These are phyloP conservation scores for Helicoverpa armigera DNA, from an alignment of 1,140 invertebrate species.

Conservation along the genomic window DNA sequence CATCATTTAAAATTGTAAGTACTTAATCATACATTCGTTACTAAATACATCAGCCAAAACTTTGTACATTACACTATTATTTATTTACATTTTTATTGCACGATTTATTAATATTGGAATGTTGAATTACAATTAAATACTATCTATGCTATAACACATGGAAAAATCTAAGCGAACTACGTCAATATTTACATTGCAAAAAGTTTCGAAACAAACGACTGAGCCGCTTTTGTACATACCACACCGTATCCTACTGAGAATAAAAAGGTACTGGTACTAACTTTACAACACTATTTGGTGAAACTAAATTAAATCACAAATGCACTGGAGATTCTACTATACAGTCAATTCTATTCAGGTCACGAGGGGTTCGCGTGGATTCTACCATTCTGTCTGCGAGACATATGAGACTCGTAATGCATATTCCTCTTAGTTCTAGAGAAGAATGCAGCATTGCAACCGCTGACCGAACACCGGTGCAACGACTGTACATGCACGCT, in stretches of 20 bases:
- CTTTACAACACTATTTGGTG: conserved; percentile 65
- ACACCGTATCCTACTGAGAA: conserved; percentile 61
- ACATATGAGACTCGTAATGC: conserved; percentile 88
- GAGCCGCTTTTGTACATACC: conserved; percentile 29
- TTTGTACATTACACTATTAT: conserved; percentile 71
- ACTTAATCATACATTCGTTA: not conserved
- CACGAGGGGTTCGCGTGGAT: conserved; percentile 69
- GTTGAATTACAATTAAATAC: conserved; percentile 60
- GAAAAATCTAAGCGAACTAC: conserved; percentile 47
- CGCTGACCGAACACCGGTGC: conserved; percentile 89
- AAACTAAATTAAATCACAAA: conserved; percentile 78
- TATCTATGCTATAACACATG: conserved; percentile 50
- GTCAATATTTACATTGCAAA: conserved; percentile 25
- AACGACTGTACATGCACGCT: conserved; percentile 89
- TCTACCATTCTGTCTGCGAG: conserved; percentile 76
- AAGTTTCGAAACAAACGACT: conserved; percentile 16
- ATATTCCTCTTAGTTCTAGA: conserved; percentile 90
- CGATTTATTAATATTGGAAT: conserved; percentile 82
- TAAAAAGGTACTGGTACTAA: conserved; percentile 70
- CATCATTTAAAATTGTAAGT: conserved; percentile 9
- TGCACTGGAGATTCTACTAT: conserved; percentile 69
- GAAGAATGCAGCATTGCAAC: conserved; percentile 91
- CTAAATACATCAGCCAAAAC: conserved; percentile 44
- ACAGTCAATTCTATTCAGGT: conserved; percentile 61
- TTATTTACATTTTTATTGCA: conserved; percentile 83